Evolutionary conservation across 2,113 vertebrate genomes (phyloP).

Genomic region (Lophius piscatorius): DNA sequence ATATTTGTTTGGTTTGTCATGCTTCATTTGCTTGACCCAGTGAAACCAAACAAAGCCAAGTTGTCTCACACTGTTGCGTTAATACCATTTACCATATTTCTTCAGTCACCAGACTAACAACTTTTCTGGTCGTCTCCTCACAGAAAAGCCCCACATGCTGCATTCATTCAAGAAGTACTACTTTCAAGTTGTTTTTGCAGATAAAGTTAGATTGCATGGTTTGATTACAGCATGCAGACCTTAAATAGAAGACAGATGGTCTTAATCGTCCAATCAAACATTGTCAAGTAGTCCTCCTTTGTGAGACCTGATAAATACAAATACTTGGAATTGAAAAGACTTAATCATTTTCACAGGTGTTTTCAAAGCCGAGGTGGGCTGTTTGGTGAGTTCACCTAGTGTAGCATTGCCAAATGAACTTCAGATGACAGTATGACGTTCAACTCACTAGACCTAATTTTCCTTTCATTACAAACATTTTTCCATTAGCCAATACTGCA

Average conservation of each 20-base stretch:
- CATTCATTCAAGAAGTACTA: conserved; percentile 1
- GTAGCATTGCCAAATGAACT: conserved; percentile 50
- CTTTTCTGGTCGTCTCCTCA: conserved; percentile 19
- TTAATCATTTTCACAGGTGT: conserved; percentile 60
- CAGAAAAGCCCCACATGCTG: not conserved
- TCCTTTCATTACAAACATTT: conserved; percentile 45
- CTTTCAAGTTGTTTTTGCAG: not conserved
- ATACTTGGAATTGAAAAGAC: conserved; percentile 39
- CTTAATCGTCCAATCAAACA: conserved; percentile 29
- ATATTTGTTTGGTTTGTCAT: conserved; percentile 61
- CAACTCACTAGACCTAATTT: conserved; percentile 36
- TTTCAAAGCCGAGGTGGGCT: conserved; percentile 34
- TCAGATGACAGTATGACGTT: conserved; percentile 29
- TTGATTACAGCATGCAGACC: conserved; percentile 25
- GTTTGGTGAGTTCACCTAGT: conserved; percentile 35
- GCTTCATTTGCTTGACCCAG: conserved; percentile 44
- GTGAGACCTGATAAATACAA: conserved; percentile 26
- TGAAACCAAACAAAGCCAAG: conserved; percentile 30
- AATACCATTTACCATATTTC: not conserved
- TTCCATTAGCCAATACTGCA: conserved; percentile 48
- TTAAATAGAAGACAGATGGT: conserved; percentile 45
- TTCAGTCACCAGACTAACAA: conserved; percentile 4
- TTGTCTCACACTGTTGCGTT: not conserved
- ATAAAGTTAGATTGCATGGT: conserved; percentile 44
- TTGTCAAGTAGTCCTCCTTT: conserved; percentile 26